phyloP scores from a whole-genome alignment of 2,888 invertebrate genomes.

The Anthophora plumipes region DNA sequence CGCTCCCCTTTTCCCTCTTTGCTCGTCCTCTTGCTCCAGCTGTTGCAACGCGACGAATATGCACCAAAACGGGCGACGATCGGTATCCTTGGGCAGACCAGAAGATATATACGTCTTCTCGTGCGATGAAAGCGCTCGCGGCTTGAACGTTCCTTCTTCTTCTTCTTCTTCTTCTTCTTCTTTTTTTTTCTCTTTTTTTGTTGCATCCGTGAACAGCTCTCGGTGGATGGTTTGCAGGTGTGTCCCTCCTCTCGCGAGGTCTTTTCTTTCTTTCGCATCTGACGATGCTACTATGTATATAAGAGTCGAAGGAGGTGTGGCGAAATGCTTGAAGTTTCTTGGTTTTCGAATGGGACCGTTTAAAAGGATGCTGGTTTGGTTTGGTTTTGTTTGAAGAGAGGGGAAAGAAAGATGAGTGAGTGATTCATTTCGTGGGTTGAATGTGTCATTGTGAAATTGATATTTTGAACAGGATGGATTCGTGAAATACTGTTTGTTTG shows the following conservation, averaged over 20 bases:
- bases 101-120: conserved; percentile 11
- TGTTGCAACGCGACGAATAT: conserved; percentile 35
- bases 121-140: conserved; percentile 7
- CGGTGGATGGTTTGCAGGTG: conserved; percentile 37
- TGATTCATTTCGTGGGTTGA: conserved; percentile 10
- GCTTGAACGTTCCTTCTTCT: background rate
- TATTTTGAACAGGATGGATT: no score
- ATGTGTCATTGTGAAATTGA: no score
- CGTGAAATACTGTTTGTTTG: no score
- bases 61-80: conserved; percentile 34
- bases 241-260: conserved; percentile 7
- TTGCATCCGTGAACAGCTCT: background rate
- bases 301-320: no score
- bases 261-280: background rate
- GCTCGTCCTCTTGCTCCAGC: conserved; percentile 3
- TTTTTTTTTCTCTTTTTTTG: background rate
- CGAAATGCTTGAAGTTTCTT: conserved; percentile 4
- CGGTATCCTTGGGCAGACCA: conserved; percentile 49
- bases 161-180: conserved; percentile 9
- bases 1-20: conserved; percentile 36
- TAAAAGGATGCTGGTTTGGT: conserved; percentile 1
- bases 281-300: no score
- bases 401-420: background rate
- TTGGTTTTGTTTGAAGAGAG: background rate
- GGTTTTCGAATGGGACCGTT: background rate